Evolutionary conservation across 2,888 invertebrate species (phyloP), one percentile per base, ranked within the genome.

Genomic region (Drosophila setosimentum): DNA sequence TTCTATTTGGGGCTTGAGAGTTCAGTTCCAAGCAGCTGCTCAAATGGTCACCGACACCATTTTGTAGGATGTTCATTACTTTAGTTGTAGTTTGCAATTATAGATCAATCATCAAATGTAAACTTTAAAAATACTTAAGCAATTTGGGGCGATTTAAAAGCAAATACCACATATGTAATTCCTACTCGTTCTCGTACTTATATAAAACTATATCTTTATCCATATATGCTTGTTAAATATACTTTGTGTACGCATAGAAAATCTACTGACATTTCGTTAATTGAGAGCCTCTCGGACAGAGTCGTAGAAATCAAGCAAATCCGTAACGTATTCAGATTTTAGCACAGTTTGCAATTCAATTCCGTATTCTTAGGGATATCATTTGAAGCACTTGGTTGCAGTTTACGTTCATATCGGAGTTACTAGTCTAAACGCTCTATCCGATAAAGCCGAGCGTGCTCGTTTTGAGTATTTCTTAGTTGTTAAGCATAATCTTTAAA

Each of bases 41-140:
- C 60, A 61, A 68, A 76, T 89, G 84, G 84, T 83, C 87, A 89
- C 89, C 87, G 66, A 76, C 87, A 88, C 89, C 89, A 68, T 50
- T 73, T 58, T 60, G 48, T 42, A 64, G 35, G 67, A 53, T 13
- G 13, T 35, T 24, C 16, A 3, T 29, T 35, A 29, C 16, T 55
- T 40, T 33, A 70, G 24, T 76, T 69, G 32, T 62, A 40, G 45
- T 8, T 18, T 8, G 11, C 57, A 42, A 21, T 54, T 40, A n/a
- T 35, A 40, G 37, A 35, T 35, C 29, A 55, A 59, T 51, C 50
- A 29, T 67, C 68, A 60, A 54, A 18, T 27, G 24, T 58, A 42
- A 30, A 53, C 37, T 40, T 55, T 65, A 73, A 73, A 78, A 71
- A 49, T 61, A 76, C 48, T 68, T 78, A 69, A 86, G 75, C 67